Base-by-base conservation (phyloP, 2,888 invertebrate genomes). In the Eristalis tenax region DNA sequence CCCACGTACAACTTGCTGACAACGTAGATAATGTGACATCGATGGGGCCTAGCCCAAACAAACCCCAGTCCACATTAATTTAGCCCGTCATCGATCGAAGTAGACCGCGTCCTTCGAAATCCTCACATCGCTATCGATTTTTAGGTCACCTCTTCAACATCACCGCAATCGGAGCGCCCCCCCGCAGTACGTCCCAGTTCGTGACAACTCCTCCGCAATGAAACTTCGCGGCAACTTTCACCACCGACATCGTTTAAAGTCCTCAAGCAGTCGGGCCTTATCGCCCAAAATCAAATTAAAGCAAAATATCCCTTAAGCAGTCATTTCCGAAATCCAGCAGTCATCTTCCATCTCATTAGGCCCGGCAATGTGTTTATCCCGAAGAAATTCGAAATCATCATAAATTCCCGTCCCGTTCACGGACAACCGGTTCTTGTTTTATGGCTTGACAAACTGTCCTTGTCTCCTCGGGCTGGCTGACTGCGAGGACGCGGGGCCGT, bases 401-500 rank as follows among this genome's bases (percentile, higher is more conserved):
- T 84, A 79, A 86, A 86, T 79, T 86, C 71, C 78, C 70, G n/a
- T 61, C 69, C 78, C 78, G 74, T 66, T 75, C 32, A 66, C 70
- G 35, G 56, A 64, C 83, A 65, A 71, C 57, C 56, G 73, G 40
- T 18, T 57, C 70, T 43, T 65, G 63, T 66, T 83, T 86, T 86
- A 83, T 86, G 75, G 66, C 86, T 63, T 56, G 70, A 65, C 78
- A 75, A 74, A 83, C 86, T 71, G 82, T 78, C 61, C 50, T 70
- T 61, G 69, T 74, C 56, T 43, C 56, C 35, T 32, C 22, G 66
- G 56, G 70, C 23, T 35, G 35, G n/a, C 2, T 26, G 26, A 1
- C 59, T 4, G 23, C 5, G 57, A 2, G 22, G 6, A 26, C 26
- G 26, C 26, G 26, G 3, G 22, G 23, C 23, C 13, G 57, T 57